Conservation (phyloP, 2,113 vertebrate species). For the Carlito syrichta region DNA sequence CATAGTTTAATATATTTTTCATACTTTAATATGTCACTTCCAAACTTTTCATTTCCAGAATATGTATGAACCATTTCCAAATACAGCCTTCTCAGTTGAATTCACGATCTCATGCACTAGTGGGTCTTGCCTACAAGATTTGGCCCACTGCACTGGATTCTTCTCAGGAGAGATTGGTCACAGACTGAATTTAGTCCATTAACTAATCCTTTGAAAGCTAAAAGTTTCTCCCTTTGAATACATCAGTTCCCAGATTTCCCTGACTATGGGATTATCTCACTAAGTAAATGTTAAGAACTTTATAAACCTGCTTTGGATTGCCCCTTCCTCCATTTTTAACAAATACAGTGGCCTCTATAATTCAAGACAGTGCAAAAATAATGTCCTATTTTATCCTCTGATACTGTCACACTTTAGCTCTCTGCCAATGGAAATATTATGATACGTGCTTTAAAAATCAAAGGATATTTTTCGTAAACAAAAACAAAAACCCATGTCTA, state of each 20-base stretch:
- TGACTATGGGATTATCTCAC: background rate
- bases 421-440: conserved; percentile 46
- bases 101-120: background rate
- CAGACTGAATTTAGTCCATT: background rate
- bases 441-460: conserved; percentile 31
- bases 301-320: background rate
- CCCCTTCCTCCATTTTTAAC: conserved; percentile 10
- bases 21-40: background rate
- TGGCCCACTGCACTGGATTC: background rate
- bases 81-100: background rate
- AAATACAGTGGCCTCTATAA: conserved; percentile 10
- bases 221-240: background rate
- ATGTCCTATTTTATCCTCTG: conserved; percentile 41
- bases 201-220: background rate
- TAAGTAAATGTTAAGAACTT: background rate
- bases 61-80: background rate
- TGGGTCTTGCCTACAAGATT: background rate
- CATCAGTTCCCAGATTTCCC: background rate
- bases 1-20: too few relatives aligned
- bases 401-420: conserved; percentile 34
- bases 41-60: background rate
- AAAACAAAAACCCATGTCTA: conserved; percentile 28
- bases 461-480: conserved; percentile 38
- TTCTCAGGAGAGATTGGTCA: conserved; percentile 7
- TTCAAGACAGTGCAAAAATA: conserved; percentile 52